Evolutionary conservation across 2,888 invertebrate species (phyloP), one percentile per base, ranked within the genome.

Genomic region (Cataglyphis albicans): DNA sequence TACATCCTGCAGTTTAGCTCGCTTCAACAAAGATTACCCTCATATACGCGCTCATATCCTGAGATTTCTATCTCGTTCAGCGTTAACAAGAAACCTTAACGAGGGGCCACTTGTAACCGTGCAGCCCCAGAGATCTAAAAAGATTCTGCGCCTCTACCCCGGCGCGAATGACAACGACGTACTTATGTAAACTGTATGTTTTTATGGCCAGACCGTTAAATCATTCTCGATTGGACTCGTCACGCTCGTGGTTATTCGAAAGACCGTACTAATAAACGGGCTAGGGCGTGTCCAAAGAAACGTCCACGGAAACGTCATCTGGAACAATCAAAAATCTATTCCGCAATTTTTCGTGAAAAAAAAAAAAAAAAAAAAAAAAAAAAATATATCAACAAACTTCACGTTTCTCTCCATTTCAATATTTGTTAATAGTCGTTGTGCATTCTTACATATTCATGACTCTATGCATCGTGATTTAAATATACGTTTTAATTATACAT

Each of bases 151-250:
- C 55, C 87, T 81, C 89, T 72, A 63, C 83, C 85, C 84, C 75
- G 84, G 70, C 78, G 86, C 86, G 89, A 89, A 91, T 90, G 90
- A 90, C 91, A 89, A 89, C 89, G 89, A 89, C 85, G 88, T 90
- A 90, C 90, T 92, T 91, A 90, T 92, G 91, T 91, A 91, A 92
- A 91, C 91, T 90, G 89, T 86, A 87, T 90, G 91, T 91, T 90
- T 87, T 88, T 86, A 88, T 82, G 82, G 59, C 72, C 68, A 67
- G 78, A 82, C 80, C 91, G 86, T 89, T 92, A 92, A 92, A 92
- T 92, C 92, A 92, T 91, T 91, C 89, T 85, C 89, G 86, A 88
- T 88, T 87, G 86, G 88, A 64, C 76, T 80, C 76, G 75, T 76
- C 82, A 84, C 85, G 63, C 78, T 61, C 86, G 86, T 89, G 89